These are phyloP conservation scores for Oithona nana DNA, from an alignment of 2,888 invertebrate genomes.

Conservation along the genomic window DNA sequence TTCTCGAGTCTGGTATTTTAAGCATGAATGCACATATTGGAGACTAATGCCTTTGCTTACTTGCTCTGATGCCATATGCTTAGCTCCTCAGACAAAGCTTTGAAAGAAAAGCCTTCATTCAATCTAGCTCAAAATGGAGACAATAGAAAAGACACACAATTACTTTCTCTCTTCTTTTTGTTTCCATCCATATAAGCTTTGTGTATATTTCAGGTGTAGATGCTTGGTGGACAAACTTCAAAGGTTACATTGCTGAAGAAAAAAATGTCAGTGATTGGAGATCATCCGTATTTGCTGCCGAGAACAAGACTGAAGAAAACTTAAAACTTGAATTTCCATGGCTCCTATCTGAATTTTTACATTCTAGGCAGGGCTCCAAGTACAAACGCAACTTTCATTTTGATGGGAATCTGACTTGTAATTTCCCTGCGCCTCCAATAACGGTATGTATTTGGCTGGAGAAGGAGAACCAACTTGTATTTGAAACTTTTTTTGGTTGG, in stretches of 20 bases:
- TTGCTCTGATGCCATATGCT: too few relatives aligned
- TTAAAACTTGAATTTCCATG: background rate
- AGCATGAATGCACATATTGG: too few relatives aligned
- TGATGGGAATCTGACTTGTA: constrained; percentile 39
- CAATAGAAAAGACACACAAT: background rate
- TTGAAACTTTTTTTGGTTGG: too few relatives aligned
- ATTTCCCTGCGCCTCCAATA: constrained; percentile 38
- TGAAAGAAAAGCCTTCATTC: background rate
- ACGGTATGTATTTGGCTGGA: too few relatives aligned
- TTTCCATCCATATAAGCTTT: background rate
- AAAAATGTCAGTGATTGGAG: constrained; percentile 12
- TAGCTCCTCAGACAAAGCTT: too few relatives aligned
- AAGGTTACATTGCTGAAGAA: background rate
- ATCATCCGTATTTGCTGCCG: background rate
- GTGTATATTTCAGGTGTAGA: background rate
- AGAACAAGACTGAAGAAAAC: background rate
- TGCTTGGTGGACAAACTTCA: constrained; percentile 3
- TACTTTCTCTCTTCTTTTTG: background rate
- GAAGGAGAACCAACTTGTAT: too few relatives aligned
- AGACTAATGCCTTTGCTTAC: too few relatives aligned
- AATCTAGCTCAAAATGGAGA: background rate
- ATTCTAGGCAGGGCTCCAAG: constrained; percentile 36
- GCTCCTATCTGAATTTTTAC: constrained; percentile 10
- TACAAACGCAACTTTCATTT: constrained; percentile 49
- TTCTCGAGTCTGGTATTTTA: too few relatives aligned